Evolutionary conservation across 2,113 vertebrate species (phyloP), one percentile per base, ranked within the genome.

Genomic region (Stegastes partitus): DNA sequence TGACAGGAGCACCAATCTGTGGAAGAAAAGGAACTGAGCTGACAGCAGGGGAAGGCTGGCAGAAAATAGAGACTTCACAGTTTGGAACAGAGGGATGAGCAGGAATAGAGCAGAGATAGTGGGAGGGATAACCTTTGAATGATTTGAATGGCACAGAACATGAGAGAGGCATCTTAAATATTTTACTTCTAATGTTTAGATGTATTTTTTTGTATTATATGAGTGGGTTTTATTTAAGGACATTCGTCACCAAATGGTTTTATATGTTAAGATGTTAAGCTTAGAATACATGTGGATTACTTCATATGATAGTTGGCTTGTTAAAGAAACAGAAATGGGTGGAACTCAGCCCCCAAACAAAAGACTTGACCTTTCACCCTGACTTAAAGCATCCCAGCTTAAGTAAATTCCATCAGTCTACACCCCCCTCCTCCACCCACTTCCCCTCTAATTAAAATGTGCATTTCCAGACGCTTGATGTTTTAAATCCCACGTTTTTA

Each of bases 381-480:
- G 34, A 74, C 75, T 76, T 25, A 72, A 68, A 84, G 57, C 65
- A 64, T 63, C 58, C 75, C 65, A 73, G 65, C 77, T 77, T 74
- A 72, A 83, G 61, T 81, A 64, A 90, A 93, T 93, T 93, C 91
- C 91, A 66, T 79, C 82, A 79, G 77, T 85, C 79, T 54, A 25
- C 58, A 11, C 63, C 37, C 67, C 1, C 63, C 37, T 64, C 1
- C 31, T 55, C 28, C 25, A 0, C 55, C 8, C 50, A 44, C 11
- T 51, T 42, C 53, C 31, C 61, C n/a, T 26, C 16, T 45, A 15
- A 62, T 34, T 69, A 26, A 25, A 22, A 61, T 83, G 58, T 72
- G 59, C 65, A 59, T 68, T 47, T 68, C 37, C 49, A 58, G 37
- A 39, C 66, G 12, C n/a, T 68, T 74, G 39, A 80, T 74, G 71